Conservation (phyloP, 2,797 vertebrate species). For the Sebastes hubbsi region DNA sequence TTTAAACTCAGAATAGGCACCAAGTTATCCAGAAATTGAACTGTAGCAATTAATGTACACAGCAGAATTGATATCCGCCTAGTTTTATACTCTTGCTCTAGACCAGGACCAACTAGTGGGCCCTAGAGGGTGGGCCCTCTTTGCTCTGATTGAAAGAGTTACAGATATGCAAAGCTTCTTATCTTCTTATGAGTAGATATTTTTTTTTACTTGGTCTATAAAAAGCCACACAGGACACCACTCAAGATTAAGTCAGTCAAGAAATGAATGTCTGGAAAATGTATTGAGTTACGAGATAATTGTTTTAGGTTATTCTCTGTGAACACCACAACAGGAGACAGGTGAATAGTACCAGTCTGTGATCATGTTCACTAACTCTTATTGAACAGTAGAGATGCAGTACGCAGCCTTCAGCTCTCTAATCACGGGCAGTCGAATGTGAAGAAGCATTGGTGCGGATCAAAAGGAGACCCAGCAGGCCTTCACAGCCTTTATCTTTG, state of each 20-base stretch:
- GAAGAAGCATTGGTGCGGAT: neutral
- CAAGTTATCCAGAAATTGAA: neutral
- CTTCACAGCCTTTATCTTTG: conserved; percentile 26
- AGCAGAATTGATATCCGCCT: neutral
- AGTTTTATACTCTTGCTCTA: neutral
- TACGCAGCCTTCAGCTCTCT: neutral
- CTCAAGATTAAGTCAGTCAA: conserved; percentile 1
- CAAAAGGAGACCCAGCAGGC: conserved; percentile 2
- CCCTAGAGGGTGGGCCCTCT: neutral
- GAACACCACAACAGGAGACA: neutral
- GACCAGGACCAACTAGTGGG: neutral
- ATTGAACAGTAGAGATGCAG: neutral
- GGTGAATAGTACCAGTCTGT: neutral
- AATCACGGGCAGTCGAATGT: neutral
- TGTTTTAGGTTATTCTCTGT: neutral
- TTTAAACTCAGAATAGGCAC: neutral
- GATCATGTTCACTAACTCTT: neutral
- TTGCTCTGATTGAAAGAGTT: neutral
- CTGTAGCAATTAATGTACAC: neutral
- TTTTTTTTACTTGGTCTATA: conserved; percentile 6
- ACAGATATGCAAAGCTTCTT: conserved; percentile 3
- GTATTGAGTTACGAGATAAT: neutral
- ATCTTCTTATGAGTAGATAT: neutral
- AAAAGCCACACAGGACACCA: neutral
- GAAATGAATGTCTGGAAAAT: neutral